Evolutionary conservation across 2,888 invertebrate genomes (phyloP).

Genomic region (Drosophila sordidula): DNA sequence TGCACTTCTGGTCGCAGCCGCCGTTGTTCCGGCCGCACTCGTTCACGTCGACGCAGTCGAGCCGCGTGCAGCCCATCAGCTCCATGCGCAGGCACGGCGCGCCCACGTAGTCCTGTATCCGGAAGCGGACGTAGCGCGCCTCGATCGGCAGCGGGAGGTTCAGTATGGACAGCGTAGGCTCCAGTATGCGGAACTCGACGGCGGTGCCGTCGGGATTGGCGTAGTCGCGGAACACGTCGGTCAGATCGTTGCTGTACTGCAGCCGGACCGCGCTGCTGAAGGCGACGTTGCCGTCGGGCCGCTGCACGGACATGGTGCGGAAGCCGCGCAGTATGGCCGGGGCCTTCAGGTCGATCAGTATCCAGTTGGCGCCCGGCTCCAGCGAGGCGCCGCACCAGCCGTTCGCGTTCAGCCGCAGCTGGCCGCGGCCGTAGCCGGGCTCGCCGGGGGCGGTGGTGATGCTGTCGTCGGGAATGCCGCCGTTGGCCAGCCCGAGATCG

Average conservation of each 20-base stretch:
- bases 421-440: slow-evolving; percentile 91
- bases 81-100: slow-evolving; percentile 96
- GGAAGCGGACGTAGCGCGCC: slow-evolving; percentile 94
- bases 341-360: slow-evolving; percentile 93
- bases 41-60: slow-evolving; percentile 95
- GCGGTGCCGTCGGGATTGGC: slow-evolving; percentile 96
- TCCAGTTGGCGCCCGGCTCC: slow-evolving; percentile 95
- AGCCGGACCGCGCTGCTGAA: slow-evolving; percentile 95
- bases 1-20: slow-evolving; percentile 96
- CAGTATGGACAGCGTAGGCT: slow-evolving; percentile 95
- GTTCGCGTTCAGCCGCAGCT: slow-evolving; percentile 91
- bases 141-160: slow-evolving; percentile 96
- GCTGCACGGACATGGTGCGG: slow-evolving; percentile 94
- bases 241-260: slow-evolving; percentile 94
- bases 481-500: slow-evolving; percentile 92
- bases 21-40: slow-evolving; percentile 95
- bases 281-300: slow-evolving; percentile 93
- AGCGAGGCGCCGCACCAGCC: slow-evolving; percentile 96
- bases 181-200: slow-evolving; percentile 95
- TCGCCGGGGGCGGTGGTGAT: slow-evolving; percentile 94
- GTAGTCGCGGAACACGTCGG: slow-evolving; percentile 95
- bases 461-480: slow-evolving; percentile 95
- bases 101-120: slow-evolving; percentile 93
- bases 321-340: slow-evolving; percentile 96
- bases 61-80: slow-evolving; percentile 95